Evolutionary conservation across 2,113 vertebrate genomes (phyloP), one percentile per base, ranked within the genome.

Genomic region (Ahaetulla prasina): DNA sequence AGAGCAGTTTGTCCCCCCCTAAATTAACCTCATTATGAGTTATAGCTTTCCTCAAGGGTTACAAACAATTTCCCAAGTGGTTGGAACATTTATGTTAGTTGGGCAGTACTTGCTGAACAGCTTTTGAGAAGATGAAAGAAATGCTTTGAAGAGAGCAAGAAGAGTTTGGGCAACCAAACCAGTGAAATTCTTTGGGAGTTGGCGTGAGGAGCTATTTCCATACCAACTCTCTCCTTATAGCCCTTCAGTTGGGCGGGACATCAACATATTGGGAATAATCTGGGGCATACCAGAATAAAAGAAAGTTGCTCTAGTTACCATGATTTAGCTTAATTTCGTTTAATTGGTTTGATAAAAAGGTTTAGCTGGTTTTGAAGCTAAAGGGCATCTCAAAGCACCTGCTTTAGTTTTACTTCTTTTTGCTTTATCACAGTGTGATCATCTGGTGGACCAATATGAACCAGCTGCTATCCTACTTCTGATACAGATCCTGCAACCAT

Each of bases 401-500:
- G 22, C 8, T 0, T 50, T 11, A 85, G 27, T 43, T 16, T 95
- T 0, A 30, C 43, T 16, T 3, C n/a, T 50, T 85, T 87, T 91
- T 57, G 52, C n/a, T 63, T 43, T 92, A 1, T 94, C 96, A 92
- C 96, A 98, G 98, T 98, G 98, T 93, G 96, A 97, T 91, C 97
- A 97, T 3, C 89, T 99, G 1, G 88, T 99, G 49, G 0, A 95
- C 50, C 97, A 98, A 93, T 99, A 99, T 0, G 98, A 98, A 95
- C 98, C 98, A 0, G n/a, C 97, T 0, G 94, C 98, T 0, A 49
- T 99, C 54, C 96, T 98, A 91, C 95, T 99, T 53, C 94, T 99
- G 0, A 97, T 98, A 25, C 97, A 98, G 96, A 97, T 98, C 91
- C 94, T 99, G 68, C 98, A 99, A 88, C 98, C 98, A 16, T 96